phyloP scores from a whole-genome alignment of 2,888 invertebrate genomes.

The Boloria selene region DNA sequence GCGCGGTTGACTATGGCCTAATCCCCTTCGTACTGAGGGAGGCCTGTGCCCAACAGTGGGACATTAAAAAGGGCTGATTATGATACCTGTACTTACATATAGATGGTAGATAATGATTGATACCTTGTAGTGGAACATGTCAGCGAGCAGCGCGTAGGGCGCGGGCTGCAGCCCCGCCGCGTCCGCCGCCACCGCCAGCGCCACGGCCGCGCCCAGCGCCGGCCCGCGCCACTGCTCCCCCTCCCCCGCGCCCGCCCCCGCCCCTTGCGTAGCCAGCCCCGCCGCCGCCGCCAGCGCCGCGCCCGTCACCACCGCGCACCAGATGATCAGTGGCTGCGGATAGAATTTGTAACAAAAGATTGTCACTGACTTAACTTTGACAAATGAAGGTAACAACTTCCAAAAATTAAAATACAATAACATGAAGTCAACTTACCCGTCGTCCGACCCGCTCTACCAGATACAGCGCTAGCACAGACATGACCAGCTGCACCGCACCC shows the following conservation, averaged over 20 bases:
- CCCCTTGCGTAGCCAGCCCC: constrained; percentile 36
- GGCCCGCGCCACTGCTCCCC: constrained; percentile 26
- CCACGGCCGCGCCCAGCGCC: constrained; percentile 45
- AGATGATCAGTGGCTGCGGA: constrained; percentile 55
- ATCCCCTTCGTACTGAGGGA: no score
- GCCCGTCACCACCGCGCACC: constrained; percentile 45
- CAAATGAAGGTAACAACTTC: no score
- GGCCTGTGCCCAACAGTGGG: no score
- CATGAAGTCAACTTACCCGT: constrained; percentile 49
- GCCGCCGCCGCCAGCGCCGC: constrained; percentile 42
- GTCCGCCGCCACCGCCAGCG: constrained; percentile 61
- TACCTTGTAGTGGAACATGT: constrained; percentile 67
- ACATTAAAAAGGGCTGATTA: no score
- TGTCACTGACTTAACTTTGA: no score
- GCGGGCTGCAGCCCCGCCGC: constrained; percentile 64
- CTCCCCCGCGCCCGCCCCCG: constrained; percentile 30
- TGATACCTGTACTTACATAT: background rate
- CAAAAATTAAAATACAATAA: background rate
- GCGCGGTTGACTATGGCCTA: no score
- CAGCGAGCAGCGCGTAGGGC: constrained; percentile 63
- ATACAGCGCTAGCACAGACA: constrained; percentile 55
- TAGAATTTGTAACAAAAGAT: no score
- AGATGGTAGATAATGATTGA: background rate
- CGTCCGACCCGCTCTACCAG: constrained; percentile 62
- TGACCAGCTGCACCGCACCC: constrained; percentile 56